Conservation (phyloP, 2,113 vertebrate species). For the Mirounga angustirostris region DNA sequence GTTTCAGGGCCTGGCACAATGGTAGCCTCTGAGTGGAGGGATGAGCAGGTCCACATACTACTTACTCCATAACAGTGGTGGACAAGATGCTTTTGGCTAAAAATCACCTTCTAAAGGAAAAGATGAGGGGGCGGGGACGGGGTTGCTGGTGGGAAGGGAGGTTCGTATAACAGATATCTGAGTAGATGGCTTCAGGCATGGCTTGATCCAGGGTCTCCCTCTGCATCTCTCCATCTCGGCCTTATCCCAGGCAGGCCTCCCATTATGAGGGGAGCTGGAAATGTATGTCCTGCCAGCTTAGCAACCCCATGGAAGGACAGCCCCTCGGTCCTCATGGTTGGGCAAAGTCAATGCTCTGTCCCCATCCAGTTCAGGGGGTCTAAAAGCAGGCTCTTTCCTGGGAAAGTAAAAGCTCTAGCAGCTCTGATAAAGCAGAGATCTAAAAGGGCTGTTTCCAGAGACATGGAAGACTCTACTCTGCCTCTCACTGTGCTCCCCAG, state of each 20-base stretch:
- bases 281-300: not conserved
- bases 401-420: not conserved
- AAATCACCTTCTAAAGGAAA: not conserved
- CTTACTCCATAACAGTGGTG: not conserved
- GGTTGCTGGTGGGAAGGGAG: not conserved
- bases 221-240: not conserved
- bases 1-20: too few relatives aligned
- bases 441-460: not conserved
- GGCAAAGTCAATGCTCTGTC: not conserved
- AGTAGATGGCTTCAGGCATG: not conserved
- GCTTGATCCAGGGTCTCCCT: not conserved
- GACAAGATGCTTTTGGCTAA: not conserved
- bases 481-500: not conserved
- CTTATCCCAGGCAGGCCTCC: not conserved
- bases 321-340: not conserved
- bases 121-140: too few relatives aligned
- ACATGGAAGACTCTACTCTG: not conserved
- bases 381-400: not conserved
- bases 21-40: too few relatives aligned
- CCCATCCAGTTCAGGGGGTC: not conserved
- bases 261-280: not conserved
- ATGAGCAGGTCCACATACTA: not conserved
- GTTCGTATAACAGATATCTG: not conserved
- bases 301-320: not conserved
- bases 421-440: not conserved